Base-by-base conservation (phyloP, 2,888 invertebrate genomes). In the Dermolepida albohirtum region DNA sequence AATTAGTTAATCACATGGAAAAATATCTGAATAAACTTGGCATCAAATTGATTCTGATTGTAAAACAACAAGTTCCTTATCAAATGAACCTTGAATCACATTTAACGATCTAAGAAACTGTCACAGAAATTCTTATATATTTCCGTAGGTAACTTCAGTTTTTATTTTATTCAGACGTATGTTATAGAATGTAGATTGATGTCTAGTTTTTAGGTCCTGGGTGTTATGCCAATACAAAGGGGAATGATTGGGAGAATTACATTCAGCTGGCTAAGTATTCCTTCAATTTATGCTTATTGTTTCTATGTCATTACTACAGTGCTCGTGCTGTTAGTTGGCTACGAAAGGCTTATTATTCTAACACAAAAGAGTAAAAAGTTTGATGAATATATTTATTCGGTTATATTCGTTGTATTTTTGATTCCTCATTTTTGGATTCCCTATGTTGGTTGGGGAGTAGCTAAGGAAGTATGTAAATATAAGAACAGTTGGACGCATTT, bases 371-470 rank as follows among this genome's bases (percentile, higher is more conserved):
- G 83, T 71, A 85, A 84, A 64, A 86, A 87, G 74, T 90, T 90
- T 74, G 90, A 90, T 77, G 90, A 90, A 74, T 90, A 90, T 75
- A 90, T 90, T 74, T 90, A 90, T 76, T 88, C 89, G 0, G 87
- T 90, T 64, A 83, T 90, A 14, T 90, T 90, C 76, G 85, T 90
- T 0, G 85, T 89, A 10, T 90, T 89, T 76, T 83, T 90, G 52
- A 85, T 90, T 8, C 90, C 90, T 0, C 90, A 90, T 77, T 90
- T 90, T 80, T 89, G 89, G 88, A 89, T 89, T 50, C 90, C 90
- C 0, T 90, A 88, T 75, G 89, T 89, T 11, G 90, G 90, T 0
- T 90, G 90, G 90, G 89, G 90, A 0, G 90, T 90, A 22, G 90
- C 90, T 0, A 85, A 85, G 49, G 88, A 90, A 79, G 90, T 90